Conservation (phyloP, 2,888 invertebrate genomes). For the Cerastis leucographa region DNA sequence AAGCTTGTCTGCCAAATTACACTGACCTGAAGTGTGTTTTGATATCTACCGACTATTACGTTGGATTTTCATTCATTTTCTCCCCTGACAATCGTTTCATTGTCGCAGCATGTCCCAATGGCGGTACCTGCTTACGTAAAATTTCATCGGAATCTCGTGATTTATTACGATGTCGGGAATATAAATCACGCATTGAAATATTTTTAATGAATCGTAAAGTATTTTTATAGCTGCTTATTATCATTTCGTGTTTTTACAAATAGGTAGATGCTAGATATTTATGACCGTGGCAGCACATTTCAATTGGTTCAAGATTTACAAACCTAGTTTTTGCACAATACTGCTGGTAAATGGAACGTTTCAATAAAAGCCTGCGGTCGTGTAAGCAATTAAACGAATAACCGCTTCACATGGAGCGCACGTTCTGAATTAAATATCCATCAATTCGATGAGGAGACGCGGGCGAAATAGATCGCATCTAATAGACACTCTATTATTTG, state of each 20-base stretch:
- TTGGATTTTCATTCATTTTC: constrained; percentile 65
- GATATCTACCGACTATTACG: constrained; percentile 63
- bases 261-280: constrained; percentile 16
- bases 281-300: constrained; percentile 31
- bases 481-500: constrained; percentile 63
- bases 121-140: constrained; percentile 62
- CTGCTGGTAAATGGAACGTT: constrained; percentile 28
- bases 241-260: constrained; percentile 41
- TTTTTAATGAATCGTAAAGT: constrained; percentile 49
- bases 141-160: constrained; percentile 56
- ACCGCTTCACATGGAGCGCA: constrained; percentile 53
- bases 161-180: constrained; percentile 52
- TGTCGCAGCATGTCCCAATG: constrained; percentile 63
- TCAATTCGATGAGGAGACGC: constrained; percentile 63
- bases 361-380: constrained; percentile 28
- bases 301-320: constrained; percentile 20
- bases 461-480: constrained; percentile 69
- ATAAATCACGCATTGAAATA: constrained; percentile 55
- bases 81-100: constrained; percentile 66
- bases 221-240: constrained; percentile 56
- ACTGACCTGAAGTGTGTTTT: constrained; percentile 68
- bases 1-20: constrained; percentile 79
- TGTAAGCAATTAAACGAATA: constrained; percentile 57
- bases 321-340: constrained; percentile 24
- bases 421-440: constrained; percentile 69